Percentiles rank a stretch among this genome's conserved stretches.
phyloP scores from a whole-genome alignment of 2,113 vertebrate species.

The Triplophysa siluroides region DNA sequence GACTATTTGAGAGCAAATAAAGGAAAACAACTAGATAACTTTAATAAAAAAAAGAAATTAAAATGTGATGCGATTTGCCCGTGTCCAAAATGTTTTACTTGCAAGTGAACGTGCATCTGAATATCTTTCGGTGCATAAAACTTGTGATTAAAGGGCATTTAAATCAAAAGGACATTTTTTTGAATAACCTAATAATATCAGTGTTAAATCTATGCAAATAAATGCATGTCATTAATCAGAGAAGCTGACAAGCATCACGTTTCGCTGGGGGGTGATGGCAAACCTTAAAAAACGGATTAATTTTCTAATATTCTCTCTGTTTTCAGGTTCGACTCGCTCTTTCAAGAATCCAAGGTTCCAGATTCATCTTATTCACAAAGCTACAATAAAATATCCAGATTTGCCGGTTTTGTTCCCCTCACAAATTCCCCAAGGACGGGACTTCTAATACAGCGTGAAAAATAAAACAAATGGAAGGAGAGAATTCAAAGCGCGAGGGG shows the following conservation, averaged over 20 bases:
- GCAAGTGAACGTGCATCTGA: background rate
- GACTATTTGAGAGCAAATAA: constrained; percentile 18
- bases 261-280: constrained; percentile 86
- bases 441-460: constrained; percentile 80
- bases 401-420: constrained; percentile 77
- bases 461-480: constrained; percentile 87
- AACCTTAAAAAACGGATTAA: constrained; percentile 84
- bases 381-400: constrained; percentile 68
- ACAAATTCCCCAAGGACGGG: constrained; percentile 76
- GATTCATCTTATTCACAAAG: constrained; percentile 78
- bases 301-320: constrained; percentile 65
- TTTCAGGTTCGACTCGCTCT: constrained; percentile 7
- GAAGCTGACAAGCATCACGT: constrained; percentile 94
- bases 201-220: constrained; percentile 98
- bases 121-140: background rate
- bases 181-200: constrained; percentile 88
- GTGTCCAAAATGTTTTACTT: background rate
- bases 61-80: background rate
- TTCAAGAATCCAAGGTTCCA: constrained; percentile 73
- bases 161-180: constrained; percentile 40
- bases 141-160: constrained; percentile 5
- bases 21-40: background rate
- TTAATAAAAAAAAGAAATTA: background rate
- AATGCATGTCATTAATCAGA: constrained; percentile 94
- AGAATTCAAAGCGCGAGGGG: constrained; percentile 59